Conservation (phyloP, 2,888 invertebrate genomes). For the Apotomis turbidana region DNA sequence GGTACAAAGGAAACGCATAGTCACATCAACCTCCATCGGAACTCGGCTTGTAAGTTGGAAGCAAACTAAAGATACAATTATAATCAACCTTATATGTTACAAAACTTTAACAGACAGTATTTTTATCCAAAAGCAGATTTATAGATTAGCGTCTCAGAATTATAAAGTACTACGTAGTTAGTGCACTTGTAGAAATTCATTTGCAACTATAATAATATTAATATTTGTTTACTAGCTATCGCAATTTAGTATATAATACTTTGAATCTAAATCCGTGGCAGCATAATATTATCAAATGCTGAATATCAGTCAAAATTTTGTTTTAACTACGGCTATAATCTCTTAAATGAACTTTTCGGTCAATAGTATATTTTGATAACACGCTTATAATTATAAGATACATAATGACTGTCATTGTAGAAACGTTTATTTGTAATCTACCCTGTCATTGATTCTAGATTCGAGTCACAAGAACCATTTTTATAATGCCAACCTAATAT, state of each 20-base stretch:
- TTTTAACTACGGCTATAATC: not conserved
- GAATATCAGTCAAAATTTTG: not conserved
- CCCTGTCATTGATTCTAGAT: conserved; percentile 29
- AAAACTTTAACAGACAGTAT: not conserved
- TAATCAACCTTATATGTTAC: not conserved
- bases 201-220: not conserved
- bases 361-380: not conserved
- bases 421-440: not conserved
- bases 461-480: not conserved
- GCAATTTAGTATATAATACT: not conserved
- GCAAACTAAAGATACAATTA: too few species aligned
- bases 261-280: conserved; percentile 30
- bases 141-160: not conserved
- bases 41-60: conserved; percentile 7
- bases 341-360: not conserved
- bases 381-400: too few species aligned
- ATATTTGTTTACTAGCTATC: not conserved
- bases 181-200: conserved; percentile 1
- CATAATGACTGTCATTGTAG: too few species aligned
- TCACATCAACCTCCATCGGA: not conserved
- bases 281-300: not conserved
- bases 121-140: not conserved
- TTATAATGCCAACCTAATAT: not conserved
- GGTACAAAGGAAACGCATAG: not conserved
- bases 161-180: conserved; percentile 8